A percentile compares a stretch with the other conserved stretches of the same genome.
Evolutionary conservation across 2,797 vertebrate genomes (phyloP).

Genomic region (Podarcis lilfordi): DNA sequence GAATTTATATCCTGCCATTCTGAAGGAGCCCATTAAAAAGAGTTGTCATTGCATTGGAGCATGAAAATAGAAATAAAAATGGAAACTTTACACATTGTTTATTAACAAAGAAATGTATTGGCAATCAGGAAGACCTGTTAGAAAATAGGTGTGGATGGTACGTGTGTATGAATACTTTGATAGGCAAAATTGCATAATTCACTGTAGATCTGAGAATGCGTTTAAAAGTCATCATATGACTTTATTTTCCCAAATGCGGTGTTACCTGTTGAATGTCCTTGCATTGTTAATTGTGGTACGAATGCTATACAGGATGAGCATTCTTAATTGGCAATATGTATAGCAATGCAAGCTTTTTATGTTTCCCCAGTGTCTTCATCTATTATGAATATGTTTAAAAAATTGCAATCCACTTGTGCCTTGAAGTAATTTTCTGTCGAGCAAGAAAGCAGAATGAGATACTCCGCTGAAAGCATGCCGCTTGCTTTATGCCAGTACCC

Average conservation of each 20-base stretch:
- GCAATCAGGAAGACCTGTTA: slow-evolving; percentile 25
- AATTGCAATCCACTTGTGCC: background rate
- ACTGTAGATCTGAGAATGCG: slow-evolving; percentile 70
- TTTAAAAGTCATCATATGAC: slow-evolving; percentile 61
- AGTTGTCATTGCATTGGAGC: background rate
- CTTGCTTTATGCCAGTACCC: background rate
- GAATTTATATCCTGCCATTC: too few relatives aligned
- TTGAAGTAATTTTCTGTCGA: background rate
- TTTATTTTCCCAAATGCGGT: slow-evolving; percentile 23
- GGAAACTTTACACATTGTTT: slow-evolving; percentile 32
- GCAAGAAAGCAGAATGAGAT: background rate
- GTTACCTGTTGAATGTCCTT: slow-evolving; percentile 54
- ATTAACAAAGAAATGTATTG: slow-evolving; percentile 33
- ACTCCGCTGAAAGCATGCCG: background rate
- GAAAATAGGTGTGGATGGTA: slow-evolving; percentile 37
- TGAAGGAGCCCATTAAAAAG: background rate
- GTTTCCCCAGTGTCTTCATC: background rate
- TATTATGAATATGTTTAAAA: slow-evolving; percentile 9
- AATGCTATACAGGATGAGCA: slow-evolving; percentile 21
- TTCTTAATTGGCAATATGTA: slow-evolving; percentile 20
- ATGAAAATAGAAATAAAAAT: slow-evolving; percentile 18
- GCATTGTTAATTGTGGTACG: slow-evolving; percentile 40
- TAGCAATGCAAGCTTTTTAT: background rate
- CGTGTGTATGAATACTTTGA: slow-evolving; percentile 37
- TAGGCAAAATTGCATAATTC: slow-evolving; percentile 65